Evolutionary conservation across 2,113 vertebrate species (phyloP).

Genomic region (Eclectus roratus): DNA sequence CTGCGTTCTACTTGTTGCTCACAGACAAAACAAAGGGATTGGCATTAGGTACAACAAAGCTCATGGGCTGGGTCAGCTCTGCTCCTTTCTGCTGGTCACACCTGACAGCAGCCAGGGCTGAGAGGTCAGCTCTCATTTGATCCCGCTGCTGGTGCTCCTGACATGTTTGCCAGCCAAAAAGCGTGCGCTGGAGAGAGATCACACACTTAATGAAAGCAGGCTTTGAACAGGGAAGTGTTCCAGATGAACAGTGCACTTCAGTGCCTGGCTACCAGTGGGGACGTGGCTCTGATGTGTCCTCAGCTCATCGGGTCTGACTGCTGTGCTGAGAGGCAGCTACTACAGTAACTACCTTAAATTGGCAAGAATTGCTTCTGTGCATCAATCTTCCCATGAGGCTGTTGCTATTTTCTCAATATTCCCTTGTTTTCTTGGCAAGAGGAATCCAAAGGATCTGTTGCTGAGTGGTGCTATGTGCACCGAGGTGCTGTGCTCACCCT

Average conservation of each 20-base stretch:
- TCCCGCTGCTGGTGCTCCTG: neutral
- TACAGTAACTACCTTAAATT: neutral
- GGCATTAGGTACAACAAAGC: neutral
- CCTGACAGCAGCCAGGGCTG: neutral
- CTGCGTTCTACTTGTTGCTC: neutral
- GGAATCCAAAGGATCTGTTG: neutral
- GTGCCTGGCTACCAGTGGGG: neutral
- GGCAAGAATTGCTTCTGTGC: neutral
- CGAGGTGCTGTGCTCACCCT: rapidly evolving
- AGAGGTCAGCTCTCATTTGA: neutral
- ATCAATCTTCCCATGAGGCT: neutral
- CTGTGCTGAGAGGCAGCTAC: neutral
- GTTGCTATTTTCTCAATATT: neutral
- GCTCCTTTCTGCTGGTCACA: neutral
- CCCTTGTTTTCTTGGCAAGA: neutral
- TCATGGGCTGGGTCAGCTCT: neutral
- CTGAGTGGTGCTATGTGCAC: neutral
- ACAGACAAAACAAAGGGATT: neutral
- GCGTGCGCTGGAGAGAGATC: neutral
- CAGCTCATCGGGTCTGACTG: neutral
- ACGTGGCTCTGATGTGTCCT: neutral
- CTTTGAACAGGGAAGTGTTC: neutral
- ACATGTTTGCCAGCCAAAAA: neutral
- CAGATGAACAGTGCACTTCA: rapidly evolving
- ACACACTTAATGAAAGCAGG: neutral